Percentiles rank a stretch among this genome's conserved stretches.
Evolutionary conservation across 2,888 invertebrate species (phyloP).

Genomic region (Drosophila buzzatii): DNA sequence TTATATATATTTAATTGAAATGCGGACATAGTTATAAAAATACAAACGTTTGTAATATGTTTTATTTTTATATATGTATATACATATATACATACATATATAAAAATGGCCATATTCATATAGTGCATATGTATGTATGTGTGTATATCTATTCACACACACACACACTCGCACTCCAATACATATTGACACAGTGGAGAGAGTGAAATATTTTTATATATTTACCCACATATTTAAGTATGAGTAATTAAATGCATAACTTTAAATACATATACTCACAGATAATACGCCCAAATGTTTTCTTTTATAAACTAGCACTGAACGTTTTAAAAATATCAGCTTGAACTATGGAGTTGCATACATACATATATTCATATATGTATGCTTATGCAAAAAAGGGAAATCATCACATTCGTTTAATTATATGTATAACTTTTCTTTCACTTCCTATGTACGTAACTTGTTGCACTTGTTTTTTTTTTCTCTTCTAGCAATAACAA

Average conservation of each 20-base stretch:
- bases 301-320: background rate
- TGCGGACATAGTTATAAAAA: background rate
- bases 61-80: background rate
- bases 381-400: slow-evolving; percentile 18
- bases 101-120: slow-evolving; percentile 11
- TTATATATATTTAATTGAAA: background rate
- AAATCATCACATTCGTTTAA: slow-evolving; percentile 19
- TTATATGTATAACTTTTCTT: slow-evolving; percentile 40
- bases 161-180: background rate
- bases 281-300: background rate
- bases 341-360: slow-evolving; percentile 4
- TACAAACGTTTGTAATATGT: background rate
- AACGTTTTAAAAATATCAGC: background rate
- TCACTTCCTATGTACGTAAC: slow-evolving; percentile 36
- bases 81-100: slow-evolving; percentile 4
- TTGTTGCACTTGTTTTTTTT: slow-evolving; percentile 15
- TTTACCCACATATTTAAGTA: slow-evolving; percentile 3
- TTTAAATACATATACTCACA: slow-evolving; percentile 10
- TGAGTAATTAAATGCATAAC: slow-evolving; percentile 8
- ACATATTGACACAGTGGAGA: slow-evolving; percentile 22
- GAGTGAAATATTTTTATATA: slow-evolving; percentile 16
- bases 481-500: slow-evolving; percentile 29
- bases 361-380: slow-evolving; percentile 1
- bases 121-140: background rate
- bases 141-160: slow-evolving; percentile 4